Conservation (phyloP, 2,797 vertebrate species). For the Cossypha polioptera region DNA sequence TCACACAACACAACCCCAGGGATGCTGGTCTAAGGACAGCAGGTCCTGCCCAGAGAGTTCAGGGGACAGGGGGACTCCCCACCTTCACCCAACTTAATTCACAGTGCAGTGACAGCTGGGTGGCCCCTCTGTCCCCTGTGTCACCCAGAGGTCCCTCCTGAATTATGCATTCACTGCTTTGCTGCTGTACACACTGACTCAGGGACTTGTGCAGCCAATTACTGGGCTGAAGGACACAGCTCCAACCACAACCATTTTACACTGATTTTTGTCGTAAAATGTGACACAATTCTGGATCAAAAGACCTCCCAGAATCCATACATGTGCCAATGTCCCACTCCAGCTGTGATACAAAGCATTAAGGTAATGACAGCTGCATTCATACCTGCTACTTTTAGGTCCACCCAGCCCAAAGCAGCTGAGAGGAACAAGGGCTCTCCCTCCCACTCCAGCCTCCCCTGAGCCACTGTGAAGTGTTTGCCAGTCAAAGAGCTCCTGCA, state of each 20-base stretch:
- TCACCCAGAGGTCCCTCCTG: not conserved
- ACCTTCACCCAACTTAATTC: not conserved
- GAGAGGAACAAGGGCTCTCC: not conserved
- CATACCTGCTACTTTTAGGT: not conserved
- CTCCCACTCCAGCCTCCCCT: not conserved
- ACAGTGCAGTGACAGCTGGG: fast-evolving
- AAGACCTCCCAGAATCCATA: not conserved
- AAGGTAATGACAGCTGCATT: not conserved
- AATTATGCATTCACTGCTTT: not conserved
- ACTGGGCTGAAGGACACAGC: not conserved
- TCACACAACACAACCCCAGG: not conserved
- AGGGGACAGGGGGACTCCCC: not conserved
- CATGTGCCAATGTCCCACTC: not conserved
- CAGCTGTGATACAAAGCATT: not conserved
- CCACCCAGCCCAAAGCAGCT: not conserved
- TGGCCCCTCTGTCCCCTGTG: not conserved
- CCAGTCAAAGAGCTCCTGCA: not conserved
- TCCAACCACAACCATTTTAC: not conserved
- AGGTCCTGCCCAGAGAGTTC: not conserved
- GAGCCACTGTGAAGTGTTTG: not conserved
- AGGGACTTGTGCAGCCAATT: not conserved
- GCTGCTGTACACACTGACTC: not conserved
- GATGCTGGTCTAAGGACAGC: not conserved
- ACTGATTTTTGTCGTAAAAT: not conserved
- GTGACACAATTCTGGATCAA: not conserved